Conservation (phyloP, 2,797 vertebrate genomes). For the Rhabdophis nuchalis region DNA sequence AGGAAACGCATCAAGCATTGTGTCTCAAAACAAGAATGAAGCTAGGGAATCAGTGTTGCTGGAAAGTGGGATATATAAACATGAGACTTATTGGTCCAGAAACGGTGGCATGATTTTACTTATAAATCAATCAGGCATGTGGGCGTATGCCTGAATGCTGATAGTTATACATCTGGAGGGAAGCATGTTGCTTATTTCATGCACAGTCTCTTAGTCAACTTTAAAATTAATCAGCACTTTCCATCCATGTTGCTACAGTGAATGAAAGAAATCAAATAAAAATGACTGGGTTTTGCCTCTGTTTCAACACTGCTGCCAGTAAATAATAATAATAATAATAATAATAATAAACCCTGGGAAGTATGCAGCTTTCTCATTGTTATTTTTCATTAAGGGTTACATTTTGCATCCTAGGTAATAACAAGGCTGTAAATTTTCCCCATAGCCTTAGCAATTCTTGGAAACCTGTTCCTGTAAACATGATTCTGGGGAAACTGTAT, state of each 20-base stretch:
- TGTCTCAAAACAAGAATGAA: background rate
- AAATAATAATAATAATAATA: background rate
- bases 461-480: background rate
- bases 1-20: background rate
- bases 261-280: background rate
- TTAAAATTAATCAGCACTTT: background rate
- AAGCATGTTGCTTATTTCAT: background rate
- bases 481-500: background rate
- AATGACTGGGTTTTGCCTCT: background rate
- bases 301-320: background rate
- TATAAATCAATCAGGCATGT: background rate
- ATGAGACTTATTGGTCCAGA: background rate
- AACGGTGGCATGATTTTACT: background rate
- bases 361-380: background rate
- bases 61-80: background rate
- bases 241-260: background rate
- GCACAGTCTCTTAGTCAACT: background rate
- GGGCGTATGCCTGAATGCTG: background rate
- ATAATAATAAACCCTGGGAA: background rate
- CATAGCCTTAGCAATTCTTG: background rate
- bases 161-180: background rate
- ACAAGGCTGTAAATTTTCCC: background rate
- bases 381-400: background rate
- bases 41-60: background rate
- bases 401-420: background rate